These are phyloP conservation scores for Stichodactyla helianthus DNA, from an alignment of 64 coral and sea anemone species.

Conservation along the genomic window DNA sequence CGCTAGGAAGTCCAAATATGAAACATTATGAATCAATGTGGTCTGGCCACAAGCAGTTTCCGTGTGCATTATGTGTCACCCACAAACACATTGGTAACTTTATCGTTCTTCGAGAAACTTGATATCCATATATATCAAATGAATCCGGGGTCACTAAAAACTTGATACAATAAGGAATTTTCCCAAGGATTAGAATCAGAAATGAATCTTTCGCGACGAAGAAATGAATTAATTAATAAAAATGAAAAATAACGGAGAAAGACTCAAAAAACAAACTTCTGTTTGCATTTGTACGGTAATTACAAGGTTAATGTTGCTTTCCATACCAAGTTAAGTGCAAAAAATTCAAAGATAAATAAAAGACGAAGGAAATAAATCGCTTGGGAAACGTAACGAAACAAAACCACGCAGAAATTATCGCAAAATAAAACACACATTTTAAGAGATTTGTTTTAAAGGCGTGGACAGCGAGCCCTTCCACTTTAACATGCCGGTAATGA, in stretches of 20 bases:
- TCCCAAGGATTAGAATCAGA: background rate
- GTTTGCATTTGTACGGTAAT: background rate
- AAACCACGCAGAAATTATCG: background rate
- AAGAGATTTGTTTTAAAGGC: background rate
- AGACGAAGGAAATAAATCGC: background rate
- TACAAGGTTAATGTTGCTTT: background rate
- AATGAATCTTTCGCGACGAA: background rate
- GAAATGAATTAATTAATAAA: background rate
- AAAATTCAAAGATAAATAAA: background rate
- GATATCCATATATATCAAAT: background rate
- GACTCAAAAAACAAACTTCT: background rate
- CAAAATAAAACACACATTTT: background rate
- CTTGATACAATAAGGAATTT: background rate
- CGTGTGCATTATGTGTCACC: background rate
- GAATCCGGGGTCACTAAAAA: background rate
- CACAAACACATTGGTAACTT: background rate
- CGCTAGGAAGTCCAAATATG: background rate
- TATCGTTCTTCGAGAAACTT: background rate
- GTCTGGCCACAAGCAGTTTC: background rate
- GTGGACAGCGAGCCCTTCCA: background rate
- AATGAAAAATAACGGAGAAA: background rate
- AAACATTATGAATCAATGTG: background rate
- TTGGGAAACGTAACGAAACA: background rate
- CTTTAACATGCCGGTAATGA: background rate
- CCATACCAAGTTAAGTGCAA: background rate